phyloP scores from a whole-genome alignment of 2,888 invertebrate species.

The Rapana venosa region DNA sequence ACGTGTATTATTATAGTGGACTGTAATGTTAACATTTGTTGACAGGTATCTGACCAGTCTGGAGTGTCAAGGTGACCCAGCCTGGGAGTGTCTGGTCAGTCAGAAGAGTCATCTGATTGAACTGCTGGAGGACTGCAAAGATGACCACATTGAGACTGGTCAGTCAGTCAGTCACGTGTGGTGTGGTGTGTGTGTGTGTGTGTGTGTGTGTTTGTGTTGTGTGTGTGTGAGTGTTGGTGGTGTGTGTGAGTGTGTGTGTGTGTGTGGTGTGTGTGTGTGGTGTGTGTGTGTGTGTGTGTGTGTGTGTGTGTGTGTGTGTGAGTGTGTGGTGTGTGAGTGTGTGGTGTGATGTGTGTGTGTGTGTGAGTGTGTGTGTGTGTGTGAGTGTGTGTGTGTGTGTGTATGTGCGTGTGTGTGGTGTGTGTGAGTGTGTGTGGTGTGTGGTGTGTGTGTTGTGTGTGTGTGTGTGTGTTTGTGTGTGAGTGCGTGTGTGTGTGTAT shows the following conservation, averaged over 20 bases:
- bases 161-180: conserved; percentile 10
- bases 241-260: too few species aligned
- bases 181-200: neutral
- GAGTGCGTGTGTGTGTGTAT: too few species aligned
- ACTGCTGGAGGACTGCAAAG: conserved; percentile 80
- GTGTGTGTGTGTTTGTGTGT: too few species aligned
- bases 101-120: conserved; percentile 87
- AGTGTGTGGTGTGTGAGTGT: conserved; percentile 22
- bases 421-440: neutral
- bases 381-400: conserved; percentile 22
- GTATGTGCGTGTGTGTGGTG: neutral
- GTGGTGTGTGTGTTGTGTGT: too few species aligned
- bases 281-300: neutral
- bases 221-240: neutral
- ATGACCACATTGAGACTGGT: conserved; percentile 81
- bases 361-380: conserved; percentile 1
- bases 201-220: neutral
- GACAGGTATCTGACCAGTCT: conserved; percentile 75
- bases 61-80: conserved; percentile 89
- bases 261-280: too few species aligned
- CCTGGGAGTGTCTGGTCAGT: conserved; percentile 95
- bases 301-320: neutral
- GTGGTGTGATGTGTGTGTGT: neutral
- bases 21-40: neutral
- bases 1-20: neutral